Evolutionary conservation across 2,888 invertebrate genomes (phyloP).

Genomic region (Gasteruption jaculator): DNA sequence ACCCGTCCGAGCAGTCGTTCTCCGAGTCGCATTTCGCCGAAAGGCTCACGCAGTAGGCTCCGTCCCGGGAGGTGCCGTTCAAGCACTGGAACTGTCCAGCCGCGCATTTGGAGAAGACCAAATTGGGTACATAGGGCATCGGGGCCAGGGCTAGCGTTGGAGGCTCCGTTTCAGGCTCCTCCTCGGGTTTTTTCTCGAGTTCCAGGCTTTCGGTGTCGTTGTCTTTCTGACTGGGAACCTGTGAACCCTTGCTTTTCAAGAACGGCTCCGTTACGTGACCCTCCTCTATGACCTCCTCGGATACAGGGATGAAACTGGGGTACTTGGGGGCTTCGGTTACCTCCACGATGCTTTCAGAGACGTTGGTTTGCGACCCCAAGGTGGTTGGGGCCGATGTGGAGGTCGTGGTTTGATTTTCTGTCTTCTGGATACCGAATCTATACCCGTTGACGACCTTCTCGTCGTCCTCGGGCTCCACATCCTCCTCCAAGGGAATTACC

Average conservation of each 20-base stretch:
- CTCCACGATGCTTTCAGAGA: no score
- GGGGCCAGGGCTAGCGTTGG: neutral
- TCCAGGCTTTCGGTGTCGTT: no score
- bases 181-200: neutral
- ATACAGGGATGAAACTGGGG: constrained; percentile 42
- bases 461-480: constrained; percentile 27
- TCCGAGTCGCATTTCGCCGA: constrained; percentile 58
- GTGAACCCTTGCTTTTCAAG: no score
- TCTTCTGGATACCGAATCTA: constrained; percentile 30
- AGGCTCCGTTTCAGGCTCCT: no score
- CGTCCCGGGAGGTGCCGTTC: constrained; percentile 59
- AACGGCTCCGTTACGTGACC: constrained; percentile 27
- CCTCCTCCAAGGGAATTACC: constrained; percentile 40
- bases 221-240: no score
- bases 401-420: constrained; percentile 29
- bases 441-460: constrained; percentile 28
- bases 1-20: constrained; percentile 60
- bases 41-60: constrained; percentile 56
- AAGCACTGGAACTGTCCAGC: constrained; percentile 59
- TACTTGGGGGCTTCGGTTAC: no score
- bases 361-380: no score
- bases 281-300: constrained; percentile 36
- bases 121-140: constrained; percentile 13
- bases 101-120: constrained; percentile 55
- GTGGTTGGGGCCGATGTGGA: constrained; percentile 13